Percentiles rank a stretch among this genome's conserved stretches.
Evolutionary conservation across 2,113 vertebrate species (phyloP).

Genomic region (Pollachius pollachius): DNA sequence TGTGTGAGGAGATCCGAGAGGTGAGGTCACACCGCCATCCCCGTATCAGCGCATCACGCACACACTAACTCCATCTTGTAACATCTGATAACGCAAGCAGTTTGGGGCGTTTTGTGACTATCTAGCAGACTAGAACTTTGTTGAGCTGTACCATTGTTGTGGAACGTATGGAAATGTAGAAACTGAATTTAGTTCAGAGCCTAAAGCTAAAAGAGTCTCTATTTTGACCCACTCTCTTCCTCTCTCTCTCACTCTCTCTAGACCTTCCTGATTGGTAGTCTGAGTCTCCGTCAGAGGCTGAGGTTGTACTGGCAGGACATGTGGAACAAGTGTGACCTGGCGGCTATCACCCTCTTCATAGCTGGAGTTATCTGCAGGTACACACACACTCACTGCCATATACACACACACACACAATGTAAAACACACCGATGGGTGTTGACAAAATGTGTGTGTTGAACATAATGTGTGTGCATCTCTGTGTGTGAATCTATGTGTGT

Average conservation of each 20-base stretch:
- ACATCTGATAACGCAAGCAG: background rate
- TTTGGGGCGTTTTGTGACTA: background rate
- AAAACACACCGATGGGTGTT: constrained; percentile 9
- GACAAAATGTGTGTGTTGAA: background rate
- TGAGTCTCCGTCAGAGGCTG: constrained; percentile 66
- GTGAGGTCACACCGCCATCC: constrained; percentile 36
- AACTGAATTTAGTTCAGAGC: background rate
- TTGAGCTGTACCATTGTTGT: background rate
- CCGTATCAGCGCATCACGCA: too few relatives aligned
- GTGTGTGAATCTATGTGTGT: background rate
- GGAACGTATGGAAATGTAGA: background rate
- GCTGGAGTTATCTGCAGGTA: constrained; percentile 81
- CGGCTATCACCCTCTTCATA: constrained; percentile 80
- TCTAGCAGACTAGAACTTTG: background rate
- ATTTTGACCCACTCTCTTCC: background rate
- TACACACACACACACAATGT: background rate
- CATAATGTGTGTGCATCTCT: background rate
- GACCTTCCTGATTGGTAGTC: constrained; percentile 71
- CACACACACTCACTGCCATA: background rate
- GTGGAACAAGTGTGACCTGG: constrained; percentile 86
- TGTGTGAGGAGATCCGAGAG: constrained; percentile 87
- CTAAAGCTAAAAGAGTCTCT: too few relatives aligned
- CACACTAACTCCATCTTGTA: too few relatives aligned
- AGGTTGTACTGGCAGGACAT: constrained; percentile 77
- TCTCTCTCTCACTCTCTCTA: constrained; percentile 8